A percentile compares a stretch with the other conserved stretches of the same genome.
Evolutionary conservation across 1,140 invertebrate genomes (phyloP).

Genomic region (Lerema accius): DNA sequence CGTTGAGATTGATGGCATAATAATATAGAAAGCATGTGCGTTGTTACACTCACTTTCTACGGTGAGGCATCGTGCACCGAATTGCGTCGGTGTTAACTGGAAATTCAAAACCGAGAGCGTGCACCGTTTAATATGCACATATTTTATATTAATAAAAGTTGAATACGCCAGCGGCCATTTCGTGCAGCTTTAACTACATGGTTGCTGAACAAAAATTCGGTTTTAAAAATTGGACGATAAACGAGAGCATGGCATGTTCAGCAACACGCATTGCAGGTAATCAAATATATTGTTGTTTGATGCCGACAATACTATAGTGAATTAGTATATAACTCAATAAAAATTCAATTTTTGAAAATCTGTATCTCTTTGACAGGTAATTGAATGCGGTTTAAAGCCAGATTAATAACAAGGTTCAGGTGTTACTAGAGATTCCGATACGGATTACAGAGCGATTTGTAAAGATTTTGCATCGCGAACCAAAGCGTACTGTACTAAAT

Average conservation of each 20-base stretch:
- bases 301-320: not conserved
- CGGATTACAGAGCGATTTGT: too few species aligned
- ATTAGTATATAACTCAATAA: not conserved
- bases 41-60: conserved; percentile 40
- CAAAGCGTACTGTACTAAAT: not conserved
- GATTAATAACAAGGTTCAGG: too few species aligned
- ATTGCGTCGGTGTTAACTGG: conserved; percentile 17
- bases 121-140: conserved; percentile 33
- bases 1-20: conserved; percentile 50
- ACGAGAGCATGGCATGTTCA: not conserved
- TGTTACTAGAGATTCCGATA: too few species aligned
- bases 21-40: conserved; percentile 49
- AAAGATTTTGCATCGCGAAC: too few species aligned
- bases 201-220: conserved; percentile 28
- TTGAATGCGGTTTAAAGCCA: too few species aligned
- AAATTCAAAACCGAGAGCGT: conserved; percentile 24
- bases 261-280: conserved; percentile 24
- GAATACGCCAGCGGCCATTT: conserved; percentile 28
- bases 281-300: conserved; percentile 6
- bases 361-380: too few species aligned
- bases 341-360: too few species aligned
- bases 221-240: conserved; percentile 22
- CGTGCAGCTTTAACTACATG: conserved; percentile 17
- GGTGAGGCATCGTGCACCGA: conserved; percentile 7
- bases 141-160: conserved; percentile 32